Base-by-base conservation (phyloP, 2,888 invertebrate species). In the Arenicola marina region DNA sequence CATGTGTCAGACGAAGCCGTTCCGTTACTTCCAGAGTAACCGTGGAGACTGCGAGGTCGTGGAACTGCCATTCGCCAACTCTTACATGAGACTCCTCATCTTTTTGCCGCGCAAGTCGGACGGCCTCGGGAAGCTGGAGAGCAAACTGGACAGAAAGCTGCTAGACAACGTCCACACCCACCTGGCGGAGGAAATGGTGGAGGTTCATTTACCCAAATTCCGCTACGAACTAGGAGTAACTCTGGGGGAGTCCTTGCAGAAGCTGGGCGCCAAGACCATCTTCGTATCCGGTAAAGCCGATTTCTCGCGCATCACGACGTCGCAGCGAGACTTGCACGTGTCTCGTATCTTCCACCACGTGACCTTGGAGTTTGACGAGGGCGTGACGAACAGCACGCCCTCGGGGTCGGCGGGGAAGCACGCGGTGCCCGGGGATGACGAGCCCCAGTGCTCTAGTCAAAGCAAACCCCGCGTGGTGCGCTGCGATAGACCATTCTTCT, bases 401-500 rank as follows among this genome's bases (percentile, higher is more conserved):
- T 55, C 59, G 4, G 59, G 54, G 24, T 45, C 57, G 1, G 59
- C 51, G 0, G 51, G 48, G 11, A 34, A 57, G 45, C 66, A 61
- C 38, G 56, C 70, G 2, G 51, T 58, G 28, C 56, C 55, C 28
- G 65, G 59, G 28, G 62, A 60, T 4, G 62, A 54, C 3, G 68
- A 51, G 31, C 56, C 60, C 32, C 59, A 58, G 53, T 26, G 46
- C 21, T 38, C 44, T 34, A 61, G 67, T 24, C 57, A 34, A 15
- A 55, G 63, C 45, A 60, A 62, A 18, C 53, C 56, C 24, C 67
- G 66, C 59, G 63, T 61, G 24, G 68, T 72, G 53, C 56, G 66
- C 29, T 67, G 67, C 46, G 71, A 72, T 38, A 70, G 71, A 32
- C 71, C 71, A 1, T 72, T 72, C 57, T 34, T 72, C 43, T 72